phyloP scores from a whole-genome alignment of 37 sponge, comb jelly and placozoan species.

The Cladorhizidae sp. region DNA sequence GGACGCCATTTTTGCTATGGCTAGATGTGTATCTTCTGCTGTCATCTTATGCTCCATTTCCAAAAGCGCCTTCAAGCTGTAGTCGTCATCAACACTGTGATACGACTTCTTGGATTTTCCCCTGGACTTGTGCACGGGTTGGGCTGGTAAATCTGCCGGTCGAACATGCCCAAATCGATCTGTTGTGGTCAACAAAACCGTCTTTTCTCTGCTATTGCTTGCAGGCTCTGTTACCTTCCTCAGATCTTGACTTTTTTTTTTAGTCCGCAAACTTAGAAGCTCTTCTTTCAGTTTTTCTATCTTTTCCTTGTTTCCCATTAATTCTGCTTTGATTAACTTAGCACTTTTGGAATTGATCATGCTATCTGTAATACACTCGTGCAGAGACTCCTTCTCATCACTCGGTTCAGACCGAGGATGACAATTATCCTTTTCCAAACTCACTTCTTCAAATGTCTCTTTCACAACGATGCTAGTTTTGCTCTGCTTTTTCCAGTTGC shows the following conservation, averaged over 20 bases:
- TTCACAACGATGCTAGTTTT: background rate
- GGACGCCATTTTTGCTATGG: slow-evolving; percentile 75
- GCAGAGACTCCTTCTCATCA: background rate
- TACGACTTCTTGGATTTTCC: slow-evolving; percentile 61
- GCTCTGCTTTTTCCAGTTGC: background rate
- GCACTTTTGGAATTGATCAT: slow-evolving; percentile 84
- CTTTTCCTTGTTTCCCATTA: slow-evolving; percentile 71
- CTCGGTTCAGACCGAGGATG: background rate
- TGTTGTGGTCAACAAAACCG: slow-evolving; percentile 68
- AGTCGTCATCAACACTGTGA: slow-evolving; percentile 81
- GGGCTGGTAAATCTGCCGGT: slow-evolving; percentile 28
- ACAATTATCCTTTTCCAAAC: background rate
- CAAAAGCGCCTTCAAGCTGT: slow-evolving; percentile 58
- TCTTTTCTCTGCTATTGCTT: slow-evolving; percentile 8
- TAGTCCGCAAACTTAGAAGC: slow-evolving; percentile 32
- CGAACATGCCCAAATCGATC: slow-evolving; percentile 67
- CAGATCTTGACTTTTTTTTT: slow-evolving; percentile 39
- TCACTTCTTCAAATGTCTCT: background rate
- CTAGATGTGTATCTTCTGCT: slow-evolving; percentile 67
- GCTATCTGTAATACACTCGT: slow-evolving; percentile 45
- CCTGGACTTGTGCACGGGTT: background rate
- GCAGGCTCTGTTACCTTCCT: background rate
- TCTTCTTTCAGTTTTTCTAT: slow-evolving; percentile 44
- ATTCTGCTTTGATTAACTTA: slow-evolving; percentile 86
- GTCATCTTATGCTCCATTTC: slow-evolving; percentile 68